Evolutionary conservation across 2,797 vertebrate genomes (phyloP).

Genomic region (Pseudomugil tenellus): DNA sequence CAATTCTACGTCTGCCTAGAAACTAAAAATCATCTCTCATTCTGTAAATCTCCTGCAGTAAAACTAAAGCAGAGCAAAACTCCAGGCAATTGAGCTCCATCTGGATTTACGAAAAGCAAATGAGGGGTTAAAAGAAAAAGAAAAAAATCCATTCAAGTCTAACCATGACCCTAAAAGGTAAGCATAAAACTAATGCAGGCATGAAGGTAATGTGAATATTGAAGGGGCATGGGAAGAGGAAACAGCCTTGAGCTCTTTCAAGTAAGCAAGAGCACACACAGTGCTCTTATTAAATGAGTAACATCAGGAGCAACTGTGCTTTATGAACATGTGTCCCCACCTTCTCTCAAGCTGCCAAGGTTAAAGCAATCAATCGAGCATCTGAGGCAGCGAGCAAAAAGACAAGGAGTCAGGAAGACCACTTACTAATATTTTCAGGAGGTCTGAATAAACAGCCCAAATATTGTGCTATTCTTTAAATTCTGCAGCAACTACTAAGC

Average conservation of each 20-base stretch:
- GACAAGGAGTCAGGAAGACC: slow-evolving; percentile 27
- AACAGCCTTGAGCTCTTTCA: slow-evolving; percentile 35
- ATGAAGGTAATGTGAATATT: slow-evolving; percentile 30
- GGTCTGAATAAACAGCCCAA: slow-evolving; percentile 9
- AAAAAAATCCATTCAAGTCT: not conserved
- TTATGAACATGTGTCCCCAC: slow-evolving; percentile 55
- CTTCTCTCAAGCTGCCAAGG: slow-evolving; percentile 55
- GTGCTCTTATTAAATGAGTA: slow-evolving; percentile 44
- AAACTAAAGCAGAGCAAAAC: not conserved
- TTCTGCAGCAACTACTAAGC: slow-evolving; percentile 3
- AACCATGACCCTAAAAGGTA: slow-evolving; percentile 31
- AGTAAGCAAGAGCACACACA: slow-evolving; percentile 23
- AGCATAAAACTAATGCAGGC: slow-evolving; percentile 21
- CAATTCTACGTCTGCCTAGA: not conserved
- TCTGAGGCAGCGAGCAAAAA: slow-evolving; percentile 39
- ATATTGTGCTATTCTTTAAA: slow-evolving; percentile 9
- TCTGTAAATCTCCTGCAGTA: not conserved
- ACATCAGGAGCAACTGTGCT: slow-evolving; percentile 53
- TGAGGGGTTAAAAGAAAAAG: not conserved
- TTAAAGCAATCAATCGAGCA: slow-evolving; percentile 54
- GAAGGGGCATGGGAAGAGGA: not conserved
- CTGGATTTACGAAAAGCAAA: slow-evolving; percentile 1
- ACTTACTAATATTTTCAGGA: slow-evolving; percentile 26
- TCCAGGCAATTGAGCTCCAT: slow-evolving; percentile 18
- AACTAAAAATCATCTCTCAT: slow-evolving; percentile 13